Base-by-base conservation (phyloP, 2,797 vertebrate species). In the Linurgus olivaceus region DNA sequence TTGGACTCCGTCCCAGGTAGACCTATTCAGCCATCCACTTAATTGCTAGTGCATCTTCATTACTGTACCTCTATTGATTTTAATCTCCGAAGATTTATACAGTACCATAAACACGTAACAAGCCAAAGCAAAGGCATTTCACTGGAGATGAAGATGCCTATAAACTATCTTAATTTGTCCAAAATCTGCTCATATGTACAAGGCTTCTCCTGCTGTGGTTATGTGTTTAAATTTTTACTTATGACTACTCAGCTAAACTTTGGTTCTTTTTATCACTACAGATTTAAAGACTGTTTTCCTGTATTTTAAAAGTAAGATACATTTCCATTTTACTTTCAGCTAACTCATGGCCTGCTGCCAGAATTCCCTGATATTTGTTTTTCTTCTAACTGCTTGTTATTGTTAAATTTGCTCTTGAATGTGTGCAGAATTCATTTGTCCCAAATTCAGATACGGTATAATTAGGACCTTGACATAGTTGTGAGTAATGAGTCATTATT, bases 21-120 rank as follows among this genome's bases (percentile, higher is more conserved):
- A 86, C 57, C 58, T 91, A 65, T 93, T 95, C 82, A 88, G 38
- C 33, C 61, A 88, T 68, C 45, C 78, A 80, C 45, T 90, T 96
- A 96, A 95, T 93, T 95, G 90, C 72, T 75, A 91, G 57, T 94
- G 79, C 62, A 95, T 96, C 95, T 96, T 94, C 94, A 94, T 96
- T 94, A 95, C 86, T 90, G 82, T 80, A 80, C 68, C 38, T 72
- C 85, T 93, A 94, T 94, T 91, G 96, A 96, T 96, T 95, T 95
- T 96, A 94, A 94, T 96, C 75, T 91, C 85, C 2, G 3, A 75
- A 94, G 82, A 96, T 94, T 93, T 96, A 94, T 91, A 51, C 65
- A 72, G 37, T 65, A 77, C 28, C 50, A 65, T 74, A 65, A 91
- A 44, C 47, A 90, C n/a, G 35, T 93, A 94, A 88, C 72, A 88